Evolutionary conservation across 2,888 invertebrate species (phyloP).

Genomic region (Heteromyza rotundicornis): DNA sequence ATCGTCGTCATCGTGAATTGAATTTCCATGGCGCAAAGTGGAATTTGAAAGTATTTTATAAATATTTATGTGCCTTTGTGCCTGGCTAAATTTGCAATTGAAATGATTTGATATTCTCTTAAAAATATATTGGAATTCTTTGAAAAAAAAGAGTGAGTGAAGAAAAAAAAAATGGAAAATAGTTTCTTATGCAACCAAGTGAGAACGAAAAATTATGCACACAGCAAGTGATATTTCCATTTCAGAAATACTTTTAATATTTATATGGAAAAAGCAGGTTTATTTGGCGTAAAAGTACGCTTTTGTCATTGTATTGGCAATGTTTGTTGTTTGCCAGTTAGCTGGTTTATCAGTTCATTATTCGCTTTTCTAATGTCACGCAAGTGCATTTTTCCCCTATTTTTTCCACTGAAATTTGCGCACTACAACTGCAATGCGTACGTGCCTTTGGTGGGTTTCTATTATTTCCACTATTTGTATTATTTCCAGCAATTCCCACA

Average conservation of each 20-base stretch:
- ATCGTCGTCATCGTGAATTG: not conserved
- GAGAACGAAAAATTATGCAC: too few species aligned
- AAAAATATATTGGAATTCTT: too few species aligned
- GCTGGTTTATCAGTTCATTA: not conserved
- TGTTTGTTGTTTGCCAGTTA: not conserved
- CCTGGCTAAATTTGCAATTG: slow-evolving; percentile 24
- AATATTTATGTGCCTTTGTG: slow-evolving; percentile 7
- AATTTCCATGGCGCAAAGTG: not conserved
- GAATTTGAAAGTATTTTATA: slow-evolving; percentile 5
- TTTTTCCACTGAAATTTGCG: slow-evolving; percentile 5
- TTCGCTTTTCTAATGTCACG: slow-evolving; percentile 11
- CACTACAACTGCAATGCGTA: slow-evolving; percentile 7
- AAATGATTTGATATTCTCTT: slow-evolving; percentile 11
- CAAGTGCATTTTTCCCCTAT: slow-evolving; percentile 4
- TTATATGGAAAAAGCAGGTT: too few species aligned
- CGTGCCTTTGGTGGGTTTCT: not conserved
- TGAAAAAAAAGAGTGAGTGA: too few species aligned
- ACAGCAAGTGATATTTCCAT: too few species aligned
- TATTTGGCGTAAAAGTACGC: too few species aligned
- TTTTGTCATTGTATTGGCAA: not conserved
- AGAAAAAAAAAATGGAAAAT: too few species aligned
- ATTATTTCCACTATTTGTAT: too few species aligned
- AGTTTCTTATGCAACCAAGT: too few species aligned
- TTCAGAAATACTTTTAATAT: too few species aligned
- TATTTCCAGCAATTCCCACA: not conserved